A percentile compares a stretch with the other conserved stretches of the same genome.
Conservation (phyloP, 2,888 invertebrate species). For the Subacronicta megacephala region DNA sequence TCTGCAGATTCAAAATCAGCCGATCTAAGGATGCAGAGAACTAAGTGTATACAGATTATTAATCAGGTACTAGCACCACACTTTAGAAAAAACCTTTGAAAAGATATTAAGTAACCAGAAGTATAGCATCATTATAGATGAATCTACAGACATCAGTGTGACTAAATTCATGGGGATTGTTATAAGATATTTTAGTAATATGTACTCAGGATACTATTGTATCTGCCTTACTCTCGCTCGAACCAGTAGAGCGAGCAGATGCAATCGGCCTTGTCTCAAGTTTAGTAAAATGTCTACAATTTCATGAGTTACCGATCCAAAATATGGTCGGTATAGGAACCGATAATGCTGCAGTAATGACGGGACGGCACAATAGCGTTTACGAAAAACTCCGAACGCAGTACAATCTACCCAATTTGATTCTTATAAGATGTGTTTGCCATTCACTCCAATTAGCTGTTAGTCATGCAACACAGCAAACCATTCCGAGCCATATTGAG, state of each 20-base stretch:
- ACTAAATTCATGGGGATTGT: background rate
- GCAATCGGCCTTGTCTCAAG: background rate
- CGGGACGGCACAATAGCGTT: conserved; percentile 60
- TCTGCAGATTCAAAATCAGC: too few relatives aligned
- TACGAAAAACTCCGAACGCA: conserved; percentile 51
- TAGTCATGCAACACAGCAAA: conserved; percentile 47
- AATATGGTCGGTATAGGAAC: conserved; percentile 59
- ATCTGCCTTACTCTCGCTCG: background rate
- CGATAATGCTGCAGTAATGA: conserved; percentile 66
- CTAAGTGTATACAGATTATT: conserved; percentile 7
- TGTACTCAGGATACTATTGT: background rate
- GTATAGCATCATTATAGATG: conserved; percentile 17
- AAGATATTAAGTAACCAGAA: conserved; percentile 17
- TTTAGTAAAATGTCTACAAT: background rate
- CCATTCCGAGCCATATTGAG: background rate
- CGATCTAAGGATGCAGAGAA: background rate
- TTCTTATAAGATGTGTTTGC: conserved; percentile 53
- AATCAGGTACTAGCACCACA: conserved; percentile 18
- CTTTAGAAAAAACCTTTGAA: conserved; percentile 10
- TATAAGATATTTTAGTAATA: background rate
- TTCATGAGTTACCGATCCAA: conserved; percentile 4
- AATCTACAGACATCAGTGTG: conserved; percentile 10
- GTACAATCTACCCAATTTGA: conserved; percentile 51
- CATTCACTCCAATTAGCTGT: conserved; percentile 62
- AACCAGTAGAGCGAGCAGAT: background rate